Percentiles rank a stretch among this genome's conserved stretches.
phyloP scores from a whole-genome alignment of 30 jellyfish, hydroid and myxozoan genomes.

The Haliclystus octoradiatus region DNA sequence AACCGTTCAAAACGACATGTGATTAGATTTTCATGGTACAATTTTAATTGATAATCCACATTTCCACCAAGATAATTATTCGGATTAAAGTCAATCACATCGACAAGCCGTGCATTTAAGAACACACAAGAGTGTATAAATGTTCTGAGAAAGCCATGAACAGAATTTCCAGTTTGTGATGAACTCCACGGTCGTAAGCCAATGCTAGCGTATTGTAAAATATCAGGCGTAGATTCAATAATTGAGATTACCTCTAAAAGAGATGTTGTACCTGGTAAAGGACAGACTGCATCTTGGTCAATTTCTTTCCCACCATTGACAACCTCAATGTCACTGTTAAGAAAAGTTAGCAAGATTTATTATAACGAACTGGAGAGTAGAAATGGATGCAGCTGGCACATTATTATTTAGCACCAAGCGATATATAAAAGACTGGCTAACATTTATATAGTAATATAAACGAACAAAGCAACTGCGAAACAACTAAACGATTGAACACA shows the following conservation, averaged over 20 bases:
- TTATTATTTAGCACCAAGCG: too few relatives aligned
- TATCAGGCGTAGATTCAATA: conserved; percentile 55
- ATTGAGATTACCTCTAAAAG: conserved; percentile 42
- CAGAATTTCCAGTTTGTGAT: conserved; percentile 52
- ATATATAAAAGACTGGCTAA: too few relatives aligned
- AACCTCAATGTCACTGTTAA: background rate
- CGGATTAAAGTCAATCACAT: conserved; percentile 19
- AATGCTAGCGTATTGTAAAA: conserved; percentile 50
- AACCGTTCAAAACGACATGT: conserved; percentile 70
- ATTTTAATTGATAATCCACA: conserved; percentile 63
- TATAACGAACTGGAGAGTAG: too few relatives aligned
- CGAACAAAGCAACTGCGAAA: too few relatives aligned
- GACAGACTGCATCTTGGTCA: conserved; percentile 50
- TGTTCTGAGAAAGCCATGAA: conserved; percentile 72
- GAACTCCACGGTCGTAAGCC: conserved; percentile 96
- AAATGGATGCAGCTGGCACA: too few relatives aligned
- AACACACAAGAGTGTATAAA: conserved; percentile 62
- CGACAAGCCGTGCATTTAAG: conserved; percentile 35
- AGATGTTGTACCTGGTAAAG: conserved; percentile 68
- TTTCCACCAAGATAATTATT: conserved; percentile 60
- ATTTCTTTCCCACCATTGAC: background rate
- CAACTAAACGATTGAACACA: too few relatives aligned
- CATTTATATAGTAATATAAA: too few relatives aligned
- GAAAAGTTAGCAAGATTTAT: too few relatives aligned
- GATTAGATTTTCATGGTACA: conserved; percentile 44